Conservation (phyloP, 2,797 vertebrate species). For the Xyrichtys novacula region DNA sequence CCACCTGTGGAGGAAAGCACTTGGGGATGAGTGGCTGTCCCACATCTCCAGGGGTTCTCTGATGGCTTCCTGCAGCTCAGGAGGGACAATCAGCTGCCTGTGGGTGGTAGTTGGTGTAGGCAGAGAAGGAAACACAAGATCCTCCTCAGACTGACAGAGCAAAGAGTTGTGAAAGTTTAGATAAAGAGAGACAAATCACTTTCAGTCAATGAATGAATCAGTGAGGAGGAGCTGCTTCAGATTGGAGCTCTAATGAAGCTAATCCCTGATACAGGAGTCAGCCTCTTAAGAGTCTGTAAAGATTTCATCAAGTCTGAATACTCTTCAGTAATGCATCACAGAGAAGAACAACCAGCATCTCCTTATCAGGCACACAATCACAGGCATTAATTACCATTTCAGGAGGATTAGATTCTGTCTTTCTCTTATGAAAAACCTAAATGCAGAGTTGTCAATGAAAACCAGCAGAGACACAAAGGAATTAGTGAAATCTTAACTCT, state of each 20-base stretch:
- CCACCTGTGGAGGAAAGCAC: constrained; percentile 25
- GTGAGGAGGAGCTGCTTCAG: constrained; percentile 31
- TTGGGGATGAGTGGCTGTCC: constrained; percentile 39
- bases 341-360: not conserved
- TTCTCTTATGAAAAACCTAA: constrained; percentile 13
- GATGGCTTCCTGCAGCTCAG: constrained; percentile 45
- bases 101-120: constrained; percentile 9
- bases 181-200: constrained; percentile 57
- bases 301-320: constrained; percentile 33
- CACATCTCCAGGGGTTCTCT: constrained; percentile 17
- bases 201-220: constrained; percentile 17
- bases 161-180: constrained; percentile 12
- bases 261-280: constrained; percentile 45
- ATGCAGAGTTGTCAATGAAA: constrained; percentile 5
- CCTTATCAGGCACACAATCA: not conserved
- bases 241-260: constrained; percentile 55
- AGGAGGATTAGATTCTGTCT: not conserved
- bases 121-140: constrained; percentile 30
- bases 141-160: constrained; percentile 14
- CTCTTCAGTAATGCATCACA: constrained; percentile 19
- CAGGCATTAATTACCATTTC: not conserved
- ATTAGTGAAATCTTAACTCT: constrained; percentile 19
- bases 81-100: constrained; percentile 42
- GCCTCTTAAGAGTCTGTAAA: constrained; percentile 29
- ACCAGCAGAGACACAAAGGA: constrained; percentile 4